Evolutionary conservation across 2,888 invertebrate species (phyloP), one percentile per base, ranked within the genome.

Genomic region (Chloroclystis v-ata): DNA sequence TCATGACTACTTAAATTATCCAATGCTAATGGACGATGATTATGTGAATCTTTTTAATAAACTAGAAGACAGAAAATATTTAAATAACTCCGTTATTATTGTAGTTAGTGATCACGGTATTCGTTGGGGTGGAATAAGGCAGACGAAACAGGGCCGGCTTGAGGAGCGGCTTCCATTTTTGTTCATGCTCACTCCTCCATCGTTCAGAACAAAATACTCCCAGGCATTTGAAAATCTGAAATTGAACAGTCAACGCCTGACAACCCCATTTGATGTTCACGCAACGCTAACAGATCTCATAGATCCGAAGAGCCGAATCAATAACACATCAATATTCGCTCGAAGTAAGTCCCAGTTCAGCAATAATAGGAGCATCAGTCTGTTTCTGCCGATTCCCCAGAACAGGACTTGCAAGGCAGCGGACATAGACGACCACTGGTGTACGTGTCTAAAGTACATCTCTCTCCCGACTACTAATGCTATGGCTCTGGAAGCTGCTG

Each of bases 41-140:
- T 92, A 93, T 61, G 68, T 84, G 54, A 63, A 78, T 0, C 90
- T 94, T 61, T 77, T 97, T 40, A 71, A 78, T 50, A 73, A 82
- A 42, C 67, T 93, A 41, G 77, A 90, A 28, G 59, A 74, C 0
- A 70, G 82, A 1, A 84, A 88, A 1, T 78, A 90, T 44, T 78
- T 95, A 39, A 90, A 94, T 40, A 89, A 91, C 20, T 95, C 95
- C 0, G 87, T 92, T 28, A 61, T 94, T 7, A 82, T 96, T 40
- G 72, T 95, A 4, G 88, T 96, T 86, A 97, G 97, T 72, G 97
- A 97, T 70, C 97, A 97, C 67, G 97, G 97, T 0, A 92, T 96
- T 49, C 86, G 97, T 52, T 97, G 94, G 92, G 97, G 97, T 2
- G 89, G 89, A 4, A 95, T 96, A 59, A 89, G 96, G 7, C 86